Evolutionary conservation across 2,797 vertebrate species (phyloP).

Genomic region (Anguilla obscura): DNA sequence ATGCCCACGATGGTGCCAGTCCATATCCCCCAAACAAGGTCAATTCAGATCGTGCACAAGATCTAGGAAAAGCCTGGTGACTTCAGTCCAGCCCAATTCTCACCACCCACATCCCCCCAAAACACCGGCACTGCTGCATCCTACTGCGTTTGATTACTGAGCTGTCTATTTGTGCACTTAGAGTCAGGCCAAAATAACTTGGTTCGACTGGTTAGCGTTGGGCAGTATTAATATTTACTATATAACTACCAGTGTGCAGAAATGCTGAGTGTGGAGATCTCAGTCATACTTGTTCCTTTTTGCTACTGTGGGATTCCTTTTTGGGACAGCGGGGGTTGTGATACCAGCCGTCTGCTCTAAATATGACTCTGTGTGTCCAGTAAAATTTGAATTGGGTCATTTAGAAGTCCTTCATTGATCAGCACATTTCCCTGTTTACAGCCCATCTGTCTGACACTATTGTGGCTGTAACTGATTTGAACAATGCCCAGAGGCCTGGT

Average conservation of each 20-base stretch:
- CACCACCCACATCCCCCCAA: too few relatives aligned
- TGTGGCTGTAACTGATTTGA: not conserved
- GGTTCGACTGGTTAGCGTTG: not conserved
- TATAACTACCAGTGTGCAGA: not conserved
- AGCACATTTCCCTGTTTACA: not conserved
- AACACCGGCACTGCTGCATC: too few relatives aligned
- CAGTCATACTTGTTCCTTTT: conserved; percentile 41
- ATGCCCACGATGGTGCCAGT: not conserved
- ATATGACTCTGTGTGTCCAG: not conserved
- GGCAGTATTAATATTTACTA: not conserved
- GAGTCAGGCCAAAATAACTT: not conserved
- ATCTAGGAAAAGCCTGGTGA: too few relatives aligned
- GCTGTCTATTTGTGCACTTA: not conserved
- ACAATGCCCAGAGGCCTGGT: not conserved
- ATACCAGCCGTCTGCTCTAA: conserved; percentile 29
- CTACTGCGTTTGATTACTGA: not conserved
- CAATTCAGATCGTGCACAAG: not conserved
- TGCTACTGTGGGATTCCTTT: conserved; percentile 35
- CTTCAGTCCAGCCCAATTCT: too few relatives aligned
- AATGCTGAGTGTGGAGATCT: conserved; percentile 27
- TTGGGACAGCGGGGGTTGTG: conserved; percentile 38
- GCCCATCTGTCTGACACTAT: not conserved
- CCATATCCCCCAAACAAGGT: not conserved
- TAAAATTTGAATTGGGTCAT: not conserved
- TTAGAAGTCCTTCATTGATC: not conserved